Evolutionary conservation across 2,113 vertebrate species (phyloP).

Genomic region (Pygathrix nemaeus): DNA sequence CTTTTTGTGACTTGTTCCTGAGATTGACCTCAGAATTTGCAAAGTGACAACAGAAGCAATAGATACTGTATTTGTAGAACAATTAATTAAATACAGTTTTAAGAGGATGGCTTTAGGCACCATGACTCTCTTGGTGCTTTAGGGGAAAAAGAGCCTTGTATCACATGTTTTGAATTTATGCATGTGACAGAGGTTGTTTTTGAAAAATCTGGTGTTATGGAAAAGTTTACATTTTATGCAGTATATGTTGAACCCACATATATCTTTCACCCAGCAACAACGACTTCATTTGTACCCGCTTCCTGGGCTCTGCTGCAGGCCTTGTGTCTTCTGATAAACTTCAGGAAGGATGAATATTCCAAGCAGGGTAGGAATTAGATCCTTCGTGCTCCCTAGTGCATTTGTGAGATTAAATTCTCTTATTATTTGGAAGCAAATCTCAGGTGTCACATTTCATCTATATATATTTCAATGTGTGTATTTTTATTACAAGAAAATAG

Average conservation of each 20-base stretch:
- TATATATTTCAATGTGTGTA: conserved; percentile 26
- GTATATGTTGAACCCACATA: background rate
- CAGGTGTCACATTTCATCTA: conserved; percentile 23
- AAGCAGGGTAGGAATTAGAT: background rate
- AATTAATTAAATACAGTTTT: background rate
- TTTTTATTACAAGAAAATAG: background rate
- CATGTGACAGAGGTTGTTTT: background rate
- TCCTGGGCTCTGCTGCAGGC: background rate
- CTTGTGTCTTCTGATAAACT: background rate
- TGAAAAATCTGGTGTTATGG: background rate
- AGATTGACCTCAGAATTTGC: background rate
- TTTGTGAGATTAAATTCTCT: conserved; percentile 29
- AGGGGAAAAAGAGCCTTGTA: background rate
- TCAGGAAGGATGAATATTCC: background rate
- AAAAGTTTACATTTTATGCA: background rate
- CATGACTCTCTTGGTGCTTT: background rate
- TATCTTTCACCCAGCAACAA: background rate
- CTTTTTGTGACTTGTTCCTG: background rate
- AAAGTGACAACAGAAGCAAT: background rate
- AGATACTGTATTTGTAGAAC: background rate
- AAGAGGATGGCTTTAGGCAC: background rate
- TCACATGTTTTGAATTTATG: background rate
- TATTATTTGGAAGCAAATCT: conserved; percentile 39
- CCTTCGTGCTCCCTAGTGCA: background rate
- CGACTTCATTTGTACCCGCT: background rate